Base-by-base conservation (phyloP, 2,888 invertebrate species). In the Subacronicta megacephala region DNA sequence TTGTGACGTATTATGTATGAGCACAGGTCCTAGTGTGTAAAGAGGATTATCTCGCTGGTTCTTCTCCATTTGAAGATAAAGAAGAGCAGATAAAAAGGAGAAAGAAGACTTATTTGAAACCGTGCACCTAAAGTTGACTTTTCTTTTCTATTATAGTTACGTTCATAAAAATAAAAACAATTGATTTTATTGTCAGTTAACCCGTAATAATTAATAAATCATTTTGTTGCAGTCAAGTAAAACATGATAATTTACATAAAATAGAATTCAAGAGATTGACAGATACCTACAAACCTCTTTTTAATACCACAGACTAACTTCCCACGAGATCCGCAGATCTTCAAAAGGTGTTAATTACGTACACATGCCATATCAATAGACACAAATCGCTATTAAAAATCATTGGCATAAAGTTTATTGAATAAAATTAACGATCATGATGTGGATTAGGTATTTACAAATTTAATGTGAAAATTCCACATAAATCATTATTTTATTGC, bases 321-420 rank as follows among this genome's bases (percentile, higher is more conserved):
- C 61, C 59, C 51, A 45, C 55, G 44, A 60, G 15, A 35, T 42
- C 7, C 31, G 46, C 50, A 37, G 38, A 47, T 58, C 50, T 52
- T 58, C 52, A 44, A 45, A 54, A 41, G 75, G 77, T 45, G 63
- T 69, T 70, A 67, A 77, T 77, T 77, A 76, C 59, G 54, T 55
- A 69, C 68, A 60, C 62, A 47, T 35, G 46, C 71, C 74, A 61
- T 74, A 65, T 63, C 45, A 47, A 75, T 45, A 44, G 45, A 68
- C 72, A 65, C 56, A 62, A 55, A 57, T 60, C 55, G 60, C 58
- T 64, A 69, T 62, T 66, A 71, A 56, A 54, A 52, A 17, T 54
- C 58, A 53, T 71, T 33, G 55, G 47, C 36, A 58, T 62, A 47
- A 33, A 65, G 46, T 57, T 68, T 62, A 65, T 62, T 66, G 37